Evolutionary conservation across 2,113 vertebrate species (phyloP).

Genomic region (Dromaius novaehollandiae): DNA sequence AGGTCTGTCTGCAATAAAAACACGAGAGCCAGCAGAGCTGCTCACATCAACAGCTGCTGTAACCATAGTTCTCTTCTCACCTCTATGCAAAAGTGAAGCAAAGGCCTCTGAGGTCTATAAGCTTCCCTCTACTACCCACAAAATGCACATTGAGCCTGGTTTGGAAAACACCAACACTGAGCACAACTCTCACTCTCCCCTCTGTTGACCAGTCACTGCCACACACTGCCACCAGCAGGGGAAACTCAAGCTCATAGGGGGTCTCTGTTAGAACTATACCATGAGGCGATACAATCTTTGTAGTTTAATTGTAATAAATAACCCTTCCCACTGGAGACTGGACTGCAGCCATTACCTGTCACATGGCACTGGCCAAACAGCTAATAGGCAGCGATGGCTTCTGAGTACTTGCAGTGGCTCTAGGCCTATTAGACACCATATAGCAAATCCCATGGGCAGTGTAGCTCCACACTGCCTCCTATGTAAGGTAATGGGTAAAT

Average conservation of each 20-base stretch:
- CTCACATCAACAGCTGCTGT: neutral
- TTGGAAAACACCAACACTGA: neutral
- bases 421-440: neutral
- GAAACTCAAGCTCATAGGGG: accelerated
- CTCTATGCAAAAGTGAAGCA: neutral
- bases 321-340: neutral
- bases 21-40: neutral
- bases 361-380: neutral
- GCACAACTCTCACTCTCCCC: neutral
- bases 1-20: neutral
- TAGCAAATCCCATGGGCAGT: accelerated
- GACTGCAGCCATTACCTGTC: neutral
- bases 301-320: neutral
- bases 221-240: accelerated
- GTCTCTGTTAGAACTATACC: neutral
- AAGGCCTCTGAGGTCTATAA: neutral
- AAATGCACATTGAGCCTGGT: neutral
- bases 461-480: neutral
- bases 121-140: neutral
- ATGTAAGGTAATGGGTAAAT: neutral
- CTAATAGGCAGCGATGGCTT: neutral
- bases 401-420: neutral
- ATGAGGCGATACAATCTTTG: neutral
- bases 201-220: neutral
- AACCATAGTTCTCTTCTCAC: neutral